phyloP scores from a whole-genome alignment of 2,797 vertebrate genomes.

The Gallirallus australis region DNA sequence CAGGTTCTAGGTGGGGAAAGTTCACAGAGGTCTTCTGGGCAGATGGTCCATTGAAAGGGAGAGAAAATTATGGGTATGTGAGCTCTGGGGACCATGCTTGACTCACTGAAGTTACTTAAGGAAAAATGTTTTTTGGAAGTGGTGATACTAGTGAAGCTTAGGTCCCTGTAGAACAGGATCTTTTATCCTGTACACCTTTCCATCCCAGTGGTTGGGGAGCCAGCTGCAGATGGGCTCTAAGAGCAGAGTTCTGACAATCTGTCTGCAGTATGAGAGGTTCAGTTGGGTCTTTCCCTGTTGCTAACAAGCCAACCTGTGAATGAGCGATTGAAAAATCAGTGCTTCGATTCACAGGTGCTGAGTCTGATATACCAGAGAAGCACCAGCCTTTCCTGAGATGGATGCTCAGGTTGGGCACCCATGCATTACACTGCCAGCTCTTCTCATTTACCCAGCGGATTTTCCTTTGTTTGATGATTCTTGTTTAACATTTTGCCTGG shows the following conservation, averaged over 20 bases:
- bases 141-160: neutral
- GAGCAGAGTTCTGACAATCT: neutral
- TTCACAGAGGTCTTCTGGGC: neutral
- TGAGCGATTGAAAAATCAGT: neutral
- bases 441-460: neutral
- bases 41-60: neutral
- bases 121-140: neutral
- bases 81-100: neutral
- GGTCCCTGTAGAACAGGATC: neutral
- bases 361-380: neutral
- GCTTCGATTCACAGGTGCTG: neutral
- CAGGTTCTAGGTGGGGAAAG: neutral
- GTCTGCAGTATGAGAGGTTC: neutral
- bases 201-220: neutral
- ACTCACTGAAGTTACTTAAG: neutral
- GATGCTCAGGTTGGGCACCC: neutral
- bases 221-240: neutral
- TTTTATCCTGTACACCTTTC: neutral
- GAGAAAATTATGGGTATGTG: neutral
- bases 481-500: constrained; percentile 10
- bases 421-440: neutral
- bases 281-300: neutral
- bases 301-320: neutral
- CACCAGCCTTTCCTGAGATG: neutral
- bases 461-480: neutral